Base-by-base conservation (phyloP, 2,888 invertebrate species). In the Morpho helenor region DNA sequence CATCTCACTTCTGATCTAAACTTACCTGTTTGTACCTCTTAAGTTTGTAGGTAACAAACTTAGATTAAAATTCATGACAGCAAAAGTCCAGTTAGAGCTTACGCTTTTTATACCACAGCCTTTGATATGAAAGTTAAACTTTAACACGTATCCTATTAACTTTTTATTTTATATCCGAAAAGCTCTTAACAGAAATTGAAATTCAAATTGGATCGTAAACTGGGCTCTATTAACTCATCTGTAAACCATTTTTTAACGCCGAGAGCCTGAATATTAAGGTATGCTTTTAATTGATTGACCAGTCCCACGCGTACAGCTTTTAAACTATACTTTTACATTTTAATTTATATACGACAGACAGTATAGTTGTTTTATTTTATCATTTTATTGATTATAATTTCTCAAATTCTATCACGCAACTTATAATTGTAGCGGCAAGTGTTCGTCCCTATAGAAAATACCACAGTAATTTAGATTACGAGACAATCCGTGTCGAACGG, bases 401-500 rank as follows among this genome's bases (percentile, higher is more conserved):
- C 51, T n/a, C 40, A 23, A 39, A 31, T 31, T 31, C 23, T 9
- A 9, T 56, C 31, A 46, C 8, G 51, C n/a, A 23, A 47, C 53
- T 9, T 53, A 47, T 50, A 42, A 46, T 56, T 50, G n/a, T n/a
- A 8, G 56, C 47, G 42, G 51, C 46, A n/a, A 44, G 31, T 44
- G 45, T 52, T 57, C 31, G 42, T 51, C 49, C 44, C 39, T 58
- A 52, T 47, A 43, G 50, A 10, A 41, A 52, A 55, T 42, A 52
- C 48, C 53, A 42, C 52, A 51, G 48, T 56, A 54, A 58, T 62
- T 59, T 57, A 52, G 58, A 60, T 50, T 74, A 72, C 63, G 68
- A 66, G 69, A 71, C 68, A 68, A 71, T 68, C 70, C 69, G 68
- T 71, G 70, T 71, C 71, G 65, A 77, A 75, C 77, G 71, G 76